phyloP scores from a whole-genome alignment of 2,888 invertebrate genomes.

The Stomorhina lunata region DNA sequence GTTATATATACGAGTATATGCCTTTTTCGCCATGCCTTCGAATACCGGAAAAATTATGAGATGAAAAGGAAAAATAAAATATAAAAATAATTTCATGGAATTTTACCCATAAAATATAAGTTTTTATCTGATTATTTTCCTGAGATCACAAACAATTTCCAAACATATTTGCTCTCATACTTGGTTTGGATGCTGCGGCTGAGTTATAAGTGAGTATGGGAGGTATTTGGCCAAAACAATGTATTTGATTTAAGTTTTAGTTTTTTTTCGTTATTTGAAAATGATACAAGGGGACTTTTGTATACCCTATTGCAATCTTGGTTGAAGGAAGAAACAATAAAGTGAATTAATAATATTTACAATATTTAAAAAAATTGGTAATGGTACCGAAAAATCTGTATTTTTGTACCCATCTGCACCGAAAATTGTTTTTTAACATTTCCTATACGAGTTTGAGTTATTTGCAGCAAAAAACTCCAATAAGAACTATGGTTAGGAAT shows the following conservation, averaged over 20 bases:
- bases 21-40: slow-evolving; percentile 43
- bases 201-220: slow-evolving; percentile 33
- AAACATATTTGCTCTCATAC: background rate
- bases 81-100: slow-evolving; percentile 56
- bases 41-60: slow-evolving; percentile 50
- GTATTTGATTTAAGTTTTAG: slow-evolving; percentile 2
- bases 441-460: no score
- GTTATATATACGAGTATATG: no score
- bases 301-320: background rate
- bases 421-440: no score
- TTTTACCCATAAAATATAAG: slow-evolving; percentile 48
- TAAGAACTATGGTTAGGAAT: no score
- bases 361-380: no score
- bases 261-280: background rate
- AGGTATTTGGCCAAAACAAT: slow-evolving; percentile 48
- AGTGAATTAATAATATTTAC: no score
- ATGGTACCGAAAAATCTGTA: no score
- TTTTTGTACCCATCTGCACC: no score
- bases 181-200: background rate
- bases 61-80: slow-evolving; percentile 27
- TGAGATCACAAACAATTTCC: slow-evolving; percentile 32
- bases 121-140: slow-evolving; percentile 54
- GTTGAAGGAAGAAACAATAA: no score
- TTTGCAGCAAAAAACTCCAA: no score
- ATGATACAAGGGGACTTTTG: background rate